Evolutionary conservation across 2,113 vertebrate genomes (phyloP).

Genomic region (Stegostoma tigrinum): DNA sequence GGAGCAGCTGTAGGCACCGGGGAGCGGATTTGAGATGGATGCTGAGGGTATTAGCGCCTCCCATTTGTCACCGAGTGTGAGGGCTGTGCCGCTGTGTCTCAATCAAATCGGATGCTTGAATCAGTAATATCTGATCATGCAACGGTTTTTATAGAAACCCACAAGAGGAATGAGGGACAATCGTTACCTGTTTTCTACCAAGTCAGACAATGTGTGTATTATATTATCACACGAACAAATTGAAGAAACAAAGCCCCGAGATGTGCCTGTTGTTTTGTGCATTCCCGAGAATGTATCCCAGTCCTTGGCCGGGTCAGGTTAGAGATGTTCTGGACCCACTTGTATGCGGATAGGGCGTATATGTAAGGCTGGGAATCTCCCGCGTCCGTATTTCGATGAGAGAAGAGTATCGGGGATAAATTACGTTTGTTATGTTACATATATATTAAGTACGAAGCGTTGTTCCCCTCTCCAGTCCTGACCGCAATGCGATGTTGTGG

Average conservation of each 20-base stretch:
- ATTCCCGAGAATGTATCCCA: background rate
- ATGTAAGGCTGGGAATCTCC: background rate
- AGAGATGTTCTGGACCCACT: background rate
- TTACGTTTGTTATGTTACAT: background rate
- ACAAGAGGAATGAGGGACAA: background rate
- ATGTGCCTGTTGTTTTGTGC: background rate
- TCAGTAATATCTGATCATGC: background rate
- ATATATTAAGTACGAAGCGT: too few relatives aligned
- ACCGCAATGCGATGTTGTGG: background rate
- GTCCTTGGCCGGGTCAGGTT: background rate
- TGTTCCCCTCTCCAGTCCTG: background rate
- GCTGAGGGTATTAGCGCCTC: background rate
- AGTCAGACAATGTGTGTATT: too few relatives aligned
- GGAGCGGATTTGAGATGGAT: background rate
- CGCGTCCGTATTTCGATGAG: background rate
- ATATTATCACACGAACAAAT: too few relatives aligned
- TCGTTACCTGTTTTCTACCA: background rate
- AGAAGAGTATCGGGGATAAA: background rate
- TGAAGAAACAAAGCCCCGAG: background rate
- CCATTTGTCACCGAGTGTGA: background rate
- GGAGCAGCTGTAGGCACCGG: background rate
- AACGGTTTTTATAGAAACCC: background rate
- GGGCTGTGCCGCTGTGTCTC: background rate
- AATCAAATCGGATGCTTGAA: background rate
- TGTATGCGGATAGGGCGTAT: too few relatives aligned